Conservation (phyloP, 2,797 vertebrate species). For the Erpetoichthys calabaricus region DNA sequence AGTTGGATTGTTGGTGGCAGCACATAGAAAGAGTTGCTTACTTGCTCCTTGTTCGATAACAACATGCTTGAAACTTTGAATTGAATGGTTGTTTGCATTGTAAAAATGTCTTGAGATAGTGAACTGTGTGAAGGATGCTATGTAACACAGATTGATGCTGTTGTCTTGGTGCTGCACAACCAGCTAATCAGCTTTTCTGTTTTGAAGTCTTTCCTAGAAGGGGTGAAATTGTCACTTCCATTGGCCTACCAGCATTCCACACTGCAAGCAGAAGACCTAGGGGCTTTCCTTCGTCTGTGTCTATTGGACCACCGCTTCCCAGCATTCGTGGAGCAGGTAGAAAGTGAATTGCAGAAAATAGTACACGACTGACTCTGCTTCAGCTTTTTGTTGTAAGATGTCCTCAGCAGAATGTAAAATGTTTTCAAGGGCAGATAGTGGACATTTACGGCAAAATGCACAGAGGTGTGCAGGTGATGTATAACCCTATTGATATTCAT, state of each 20-base stretch:
- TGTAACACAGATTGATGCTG: no score
- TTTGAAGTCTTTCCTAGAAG: slow-evolving; percentile 51
- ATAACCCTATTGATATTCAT: no score
- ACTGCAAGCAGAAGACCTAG: slow-evolving; percentile 44
- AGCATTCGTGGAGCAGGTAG: slow-evolving; percentile 73
- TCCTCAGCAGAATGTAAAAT: not conserved
- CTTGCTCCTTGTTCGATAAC: no score
- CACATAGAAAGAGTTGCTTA: no score
- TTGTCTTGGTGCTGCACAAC: no score
- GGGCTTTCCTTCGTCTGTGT: slow-evolving; percentile 61
- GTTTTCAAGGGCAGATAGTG: slow-evolving; percentile 3
- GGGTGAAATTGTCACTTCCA: slow-evolving; percentile 34
- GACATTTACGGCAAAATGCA: slow-evolving; percentile 4
- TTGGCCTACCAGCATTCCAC: slow-evolving; percentile 22
- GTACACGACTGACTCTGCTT: slow-evolving; percentile 35
- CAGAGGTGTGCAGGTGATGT: not conserved
- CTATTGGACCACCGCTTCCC: slow-evolving; percentile 73
- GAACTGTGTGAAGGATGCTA: no score
- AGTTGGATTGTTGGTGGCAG: no score
- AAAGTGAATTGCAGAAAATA: slow-evolving; percentile 61
- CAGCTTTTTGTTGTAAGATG: no score
- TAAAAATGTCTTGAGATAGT: no score
- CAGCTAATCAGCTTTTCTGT: not conserved
- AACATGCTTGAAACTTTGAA: no score
- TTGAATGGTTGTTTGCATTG: no score